phyloP scores from a whole-genome alignment of 2,113 vertebrate species.

The Esox niger region DNA sequence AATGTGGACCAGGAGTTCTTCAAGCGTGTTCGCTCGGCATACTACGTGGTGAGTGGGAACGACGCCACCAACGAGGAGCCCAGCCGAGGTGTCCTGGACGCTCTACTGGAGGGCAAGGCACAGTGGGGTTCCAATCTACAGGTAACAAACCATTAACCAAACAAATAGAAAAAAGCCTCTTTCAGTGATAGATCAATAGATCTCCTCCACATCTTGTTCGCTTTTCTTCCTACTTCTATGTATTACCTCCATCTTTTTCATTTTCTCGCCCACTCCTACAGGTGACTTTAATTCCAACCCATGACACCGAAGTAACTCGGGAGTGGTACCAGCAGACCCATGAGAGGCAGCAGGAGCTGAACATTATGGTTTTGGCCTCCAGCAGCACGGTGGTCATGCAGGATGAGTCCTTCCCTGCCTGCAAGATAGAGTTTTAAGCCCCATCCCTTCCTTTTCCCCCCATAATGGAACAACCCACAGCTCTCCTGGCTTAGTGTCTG shows the following conservation, averaged over 20 bases:
- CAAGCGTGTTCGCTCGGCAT: constrained; percentile 87
- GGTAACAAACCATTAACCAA: constrained; percentile 66
- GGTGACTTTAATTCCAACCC: constrained; percentile 98
- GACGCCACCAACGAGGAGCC: constrained; percentile 87
- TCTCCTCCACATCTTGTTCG: background rate
- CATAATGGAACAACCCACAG: background rate
- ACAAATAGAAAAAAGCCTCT: no score
- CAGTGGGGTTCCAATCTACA: constrained; percentile 97
- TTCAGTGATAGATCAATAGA: no score
- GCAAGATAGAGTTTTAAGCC: constrained; percentile 97
- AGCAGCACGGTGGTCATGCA: constrained; percentile 99
- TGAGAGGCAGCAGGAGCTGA: constrained; percentile 94
- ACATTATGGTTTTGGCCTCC: constrained; percentile 97
- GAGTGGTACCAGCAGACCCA: constrained; percentile 99
- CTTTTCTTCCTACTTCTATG: background rate
- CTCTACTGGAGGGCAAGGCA: constrained; percentile 91
- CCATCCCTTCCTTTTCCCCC: constrained; percentile 42
- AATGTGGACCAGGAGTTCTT: constrained; percentile 97
- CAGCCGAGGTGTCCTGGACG: constrained; percentile 87
- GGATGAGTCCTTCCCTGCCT: constrained; percentile 97
- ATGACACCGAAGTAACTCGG: constrained; percentile 95
- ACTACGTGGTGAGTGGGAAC: constrained; percentile 97
- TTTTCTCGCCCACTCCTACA: constrained; percentile 42
- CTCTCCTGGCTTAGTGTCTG: constrained; percentile 19
- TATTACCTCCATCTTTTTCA: background rate